Evolutionary conservation across 2,797 vertebrate species (phyloP).

Genomic region (Leuciscus waleckii): DNA sequence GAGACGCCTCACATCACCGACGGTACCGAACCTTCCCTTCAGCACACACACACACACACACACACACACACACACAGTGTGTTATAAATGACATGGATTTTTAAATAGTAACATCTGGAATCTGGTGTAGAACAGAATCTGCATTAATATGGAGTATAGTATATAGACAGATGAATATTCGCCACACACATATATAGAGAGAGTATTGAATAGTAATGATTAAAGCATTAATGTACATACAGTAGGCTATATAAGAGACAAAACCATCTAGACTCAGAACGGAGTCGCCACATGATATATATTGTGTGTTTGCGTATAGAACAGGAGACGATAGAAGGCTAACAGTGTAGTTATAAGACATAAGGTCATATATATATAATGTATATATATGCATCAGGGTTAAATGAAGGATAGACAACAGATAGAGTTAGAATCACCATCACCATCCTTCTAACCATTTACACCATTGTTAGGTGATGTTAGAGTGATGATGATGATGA

Average conservation of each 20-base stretch:
- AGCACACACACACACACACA: slow-evolving; percentile 15
- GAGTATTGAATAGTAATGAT: not conserved
- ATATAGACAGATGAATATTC: not conserved
- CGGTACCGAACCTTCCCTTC: slow-evolving; percentile 78
- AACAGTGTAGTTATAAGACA: not conserved
- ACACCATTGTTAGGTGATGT: not conserved
- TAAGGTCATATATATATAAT: too few species aligned
- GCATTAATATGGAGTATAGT: too few species aligned
- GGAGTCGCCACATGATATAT: not conserved
- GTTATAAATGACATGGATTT: not conserved
- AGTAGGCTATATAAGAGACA: not conserved
- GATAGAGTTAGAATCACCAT: not conserved
- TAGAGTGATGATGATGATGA: not conserved
- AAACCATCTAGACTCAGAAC: not conserved
- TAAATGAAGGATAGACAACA: not conserved
- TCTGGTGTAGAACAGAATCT: not conserved
- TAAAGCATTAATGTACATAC: not conserved
- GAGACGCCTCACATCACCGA: slow-evolving; percentile 90
- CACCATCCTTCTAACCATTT: not conserved
- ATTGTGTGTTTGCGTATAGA: not conserved
- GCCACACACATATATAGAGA: not conserved
- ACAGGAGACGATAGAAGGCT: too few species aligned
- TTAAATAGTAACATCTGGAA: not conserved
- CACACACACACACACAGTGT: not conserved
- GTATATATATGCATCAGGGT: not conserved